Evolutionary conservation across 2,113 vertebrate species (phyloP), one percentile per base, ranked within the genome.

Genomic region (Henicopernis longicauda): DNA sequence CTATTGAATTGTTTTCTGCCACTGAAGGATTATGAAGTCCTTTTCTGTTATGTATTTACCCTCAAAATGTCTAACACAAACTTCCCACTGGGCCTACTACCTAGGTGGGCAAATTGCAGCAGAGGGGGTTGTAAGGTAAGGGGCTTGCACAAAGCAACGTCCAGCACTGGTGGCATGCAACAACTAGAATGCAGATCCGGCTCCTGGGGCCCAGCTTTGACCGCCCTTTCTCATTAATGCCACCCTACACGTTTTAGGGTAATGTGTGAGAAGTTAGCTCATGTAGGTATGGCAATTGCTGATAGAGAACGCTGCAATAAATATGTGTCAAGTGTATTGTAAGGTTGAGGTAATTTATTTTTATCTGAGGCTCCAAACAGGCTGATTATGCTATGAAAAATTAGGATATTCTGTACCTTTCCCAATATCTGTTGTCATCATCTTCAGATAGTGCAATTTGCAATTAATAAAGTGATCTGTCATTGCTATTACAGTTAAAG

Each of bases 401-500:
- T 95, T 95, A 96, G 95, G 78, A 81, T 94, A 80, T 89, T 94
- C 84, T 96, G 91, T 91, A 95, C 34, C 74, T 93, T 80, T 82
- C 67, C 63, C 66, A 50, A 2, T 95, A 96, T 96, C 95, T 96
- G 86, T 94, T 97, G 97, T 95, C 82, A 89, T 38, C 44, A 91
- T 97, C 95, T 95, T 82, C 82, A 96, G 94, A 95, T 96, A 96
- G 88, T 84, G 76, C 57, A 86, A 73, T 90, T 63, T 93, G 58
- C 84, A 95, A 96, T 97, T 97, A 96, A 96, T 95, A 95, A 95
- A 91, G 78, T 72, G 84, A 72, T 92, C 89, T 86, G 93, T 90
- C 95, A 83, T 36, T 95, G 65, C 20, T 91, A 76, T 89, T 92
- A 36, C 54, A 72, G 81, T 76, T 70, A 31, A 96, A 95, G 63